A percentile compares a stretch with the other conserved stretches of the same genome.
Evolutionary conservation across 2,888 invertebrate genomes (phyloP).

Genomic region (Callyntrura guangdongensis): DNA sequence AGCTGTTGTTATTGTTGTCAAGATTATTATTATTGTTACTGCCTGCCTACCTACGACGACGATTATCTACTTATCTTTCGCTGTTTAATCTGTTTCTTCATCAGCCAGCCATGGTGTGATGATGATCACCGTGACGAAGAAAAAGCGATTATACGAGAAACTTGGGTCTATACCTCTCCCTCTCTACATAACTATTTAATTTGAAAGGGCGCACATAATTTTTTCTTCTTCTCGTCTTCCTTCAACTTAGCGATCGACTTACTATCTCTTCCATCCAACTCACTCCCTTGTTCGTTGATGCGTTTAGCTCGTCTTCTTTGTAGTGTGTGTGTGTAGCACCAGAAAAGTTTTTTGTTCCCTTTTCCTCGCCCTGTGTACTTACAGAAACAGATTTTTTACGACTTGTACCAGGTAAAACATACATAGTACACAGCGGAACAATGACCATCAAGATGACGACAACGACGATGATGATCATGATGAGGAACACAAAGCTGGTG

Average conservation of each 20-base stretch:
- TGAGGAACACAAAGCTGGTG: background rate
- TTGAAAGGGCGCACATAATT: background rate
- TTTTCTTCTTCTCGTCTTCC: background rate
- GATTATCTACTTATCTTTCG: background rate
- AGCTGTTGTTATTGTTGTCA: too few relatives aligned
- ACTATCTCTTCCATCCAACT: background rate
- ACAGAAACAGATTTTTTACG: constrained; percentile 1
- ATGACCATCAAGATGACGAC: constrained; percentile 38
- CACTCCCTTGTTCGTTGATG: background rate
- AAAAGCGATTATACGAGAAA: constrained; percentile 3
- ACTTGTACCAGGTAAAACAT: background rate
- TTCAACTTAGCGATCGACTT: background rate
- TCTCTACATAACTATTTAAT: too few relatives aligned
- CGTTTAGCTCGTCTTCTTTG: background rate
- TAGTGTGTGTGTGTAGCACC: background rate
- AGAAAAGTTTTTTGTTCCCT: background rate
- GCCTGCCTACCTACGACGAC: background rate
- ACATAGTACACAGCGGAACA: constrained; percentile 5
- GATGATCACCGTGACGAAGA: background rate
- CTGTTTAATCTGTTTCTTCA: background rate
- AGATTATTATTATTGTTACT: background rate
- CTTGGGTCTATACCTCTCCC: too few relatives aligned
- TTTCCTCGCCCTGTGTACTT: background rate
- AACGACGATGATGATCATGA: background rate
- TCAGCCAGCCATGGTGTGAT: background rate